These are phyloP conservation scores for Andrena hattorfiana DNA, from an alignment of 2,888 invertebrate species.

Conservation along the genomic window DNA sequence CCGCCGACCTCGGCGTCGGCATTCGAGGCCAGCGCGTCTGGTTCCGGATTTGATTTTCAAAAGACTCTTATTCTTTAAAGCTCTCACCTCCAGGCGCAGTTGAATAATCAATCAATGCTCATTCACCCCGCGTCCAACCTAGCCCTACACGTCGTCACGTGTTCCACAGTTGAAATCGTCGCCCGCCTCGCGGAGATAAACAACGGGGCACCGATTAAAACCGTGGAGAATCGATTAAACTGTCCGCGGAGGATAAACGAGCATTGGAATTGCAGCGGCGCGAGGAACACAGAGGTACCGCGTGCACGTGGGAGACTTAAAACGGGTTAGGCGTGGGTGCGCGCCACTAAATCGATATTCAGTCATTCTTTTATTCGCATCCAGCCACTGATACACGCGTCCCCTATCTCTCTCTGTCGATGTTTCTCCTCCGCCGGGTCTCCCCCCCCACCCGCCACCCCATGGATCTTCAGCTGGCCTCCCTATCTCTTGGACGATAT, in stretches of 20 bases:
- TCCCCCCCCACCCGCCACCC: background rate
- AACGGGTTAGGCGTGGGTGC: conserved; percentile 55
- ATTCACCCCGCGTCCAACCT: too few species aligned
- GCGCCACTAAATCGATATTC: conserved; percentile 76
- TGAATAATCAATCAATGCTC: too few species aligned
- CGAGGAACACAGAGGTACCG: background rate
- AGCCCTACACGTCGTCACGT: conserved; percentile 13
- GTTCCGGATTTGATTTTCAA: background rate
- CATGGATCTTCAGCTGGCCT: conserved; percentile 36
- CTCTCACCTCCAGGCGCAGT: too few species aligned
- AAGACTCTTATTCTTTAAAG: background rate
- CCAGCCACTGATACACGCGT: conserved; percentile 46
- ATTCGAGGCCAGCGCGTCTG: background rate
- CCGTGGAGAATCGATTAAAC: conserved; percentile 57
- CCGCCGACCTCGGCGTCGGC: background rate
- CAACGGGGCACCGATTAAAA: conserved; percentile 51
- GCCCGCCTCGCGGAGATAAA: conserved; percentile 27
- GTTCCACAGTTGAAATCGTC: conserved; percentile 12
- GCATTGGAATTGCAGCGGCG: conserved; percentile 42
- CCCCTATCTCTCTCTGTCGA: conserved; percentile 41
- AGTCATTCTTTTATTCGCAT: conserved; percentile 73
- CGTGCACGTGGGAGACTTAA: conserved; percentile 21
- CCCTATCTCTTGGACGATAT: conserved; percentile 67
- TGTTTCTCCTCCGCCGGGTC: conserved; percentile 47
- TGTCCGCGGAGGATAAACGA: conserved; percentile 57